Percentiles rank a stretch among this genome's conserved stretches.
Conservation (phyloP, 2,113 vertebrate species). For the Hypanus sabinus region DNA sequence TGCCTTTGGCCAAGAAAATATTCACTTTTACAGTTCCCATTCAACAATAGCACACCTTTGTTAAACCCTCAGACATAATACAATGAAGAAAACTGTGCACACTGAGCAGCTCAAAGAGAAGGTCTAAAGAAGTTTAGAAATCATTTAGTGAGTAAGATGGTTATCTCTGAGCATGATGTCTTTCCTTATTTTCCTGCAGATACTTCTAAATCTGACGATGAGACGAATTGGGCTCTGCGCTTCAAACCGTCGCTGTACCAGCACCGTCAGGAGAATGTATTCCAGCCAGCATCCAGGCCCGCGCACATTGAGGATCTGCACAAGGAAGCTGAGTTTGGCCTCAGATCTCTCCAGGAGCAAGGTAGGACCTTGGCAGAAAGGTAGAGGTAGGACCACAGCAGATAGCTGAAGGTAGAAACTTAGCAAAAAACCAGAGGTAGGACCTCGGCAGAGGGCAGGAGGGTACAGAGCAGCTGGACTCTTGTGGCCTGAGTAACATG, state of each 20-base stretch:
- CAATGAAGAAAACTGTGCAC: neutral
- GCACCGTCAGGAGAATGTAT: slow-evolving; percentile 74
- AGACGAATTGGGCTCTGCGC: slow-evolving; percentile 55
- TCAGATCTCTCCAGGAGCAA: slow-evolving; percentile 81
- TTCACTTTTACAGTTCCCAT: neutral
- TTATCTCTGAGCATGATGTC: too few relatives aligned
- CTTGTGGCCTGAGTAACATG: too few relatives aligned
- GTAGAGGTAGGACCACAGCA: slow-evolving; percentile 57
- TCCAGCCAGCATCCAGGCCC: slow-evolving; percentile 72
- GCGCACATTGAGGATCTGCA: slow-evolving; percentile 84
- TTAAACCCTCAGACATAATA: neutral
- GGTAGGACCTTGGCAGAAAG: slow-evolving; percentile 54
- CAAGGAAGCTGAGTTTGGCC: slow-evolving; percentile 76
- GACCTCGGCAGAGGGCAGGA: too few relatives aligned
- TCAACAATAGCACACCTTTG: neutral
- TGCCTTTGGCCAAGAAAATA: too few relatives aligned
- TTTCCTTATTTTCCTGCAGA: slow-evolving; percentile 40
- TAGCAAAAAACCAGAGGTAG: too few relatives aligned
- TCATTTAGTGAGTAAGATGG: neutral
- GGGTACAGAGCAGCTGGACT: neutral
- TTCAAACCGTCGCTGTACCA: slow-evolving; percentile 54
- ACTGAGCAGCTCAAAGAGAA: neutral
- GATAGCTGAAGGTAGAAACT: too few relatives aligned
- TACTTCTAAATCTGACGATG: slow-evolving; percentile 53
- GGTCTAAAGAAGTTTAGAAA: neutral